Evolutionary conservation across 1,140 invertebrate genomes (phyloP), one percentile per base, ranked within the genome.

Genomic region (Anthonomus grandis): DNA sequence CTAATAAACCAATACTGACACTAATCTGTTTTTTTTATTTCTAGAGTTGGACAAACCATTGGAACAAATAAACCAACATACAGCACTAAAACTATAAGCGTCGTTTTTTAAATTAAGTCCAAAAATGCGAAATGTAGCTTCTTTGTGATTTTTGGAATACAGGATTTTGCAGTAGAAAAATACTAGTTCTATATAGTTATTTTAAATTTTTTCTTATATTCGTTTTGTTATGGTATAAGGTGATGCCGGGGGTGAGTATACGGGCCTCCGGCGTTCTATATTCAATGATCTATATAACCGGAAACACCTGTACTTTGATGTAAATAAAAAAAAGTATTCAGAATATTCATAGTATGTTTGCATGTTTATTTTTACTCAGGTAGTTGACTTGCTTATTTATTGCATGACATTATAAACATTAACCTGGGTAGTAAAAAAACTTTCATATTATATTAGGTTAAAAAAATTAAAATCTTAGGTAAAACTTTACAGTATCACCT

Each of bases 21-120:
- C 42, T 46, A 25, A 46, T 22, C 3, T 41, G 41, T 42, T 17
- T 48, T 51, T 62, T 57, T 46, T 44, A 45, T 58, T 69, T 66
- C 36, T 53, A 71, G 70, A 67, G 67, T 41, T 71, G 70, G 70
- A 62, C 59, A 48, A 65, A 60, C 53, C 70, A 72, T 51, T 72
- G 70, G 70, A 70, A 64, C 53, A 68, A 67, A 54, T 72, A 72
- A 69, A 44, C 31, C 12, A n/a, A 53, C 31, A 46, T 53, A 51
- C 21, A 56, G 38, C 60, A 34, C 4, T 46, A 25, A 52, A 59
- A 68, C 63, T 68, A 61, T 67, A 67, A 68, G 64, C 65, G 57
- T 65, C 62, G 60, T 65, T 68, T 65, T 54, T 50, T 51, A 19
- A 64, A 57, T 60, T 61, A 70, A 64, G 65, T 66, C 63, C 59